Evolutionary conservation across 2,797 vertebrate species (phyloP).

Genomic region (Taenioides sp.): DNA sequence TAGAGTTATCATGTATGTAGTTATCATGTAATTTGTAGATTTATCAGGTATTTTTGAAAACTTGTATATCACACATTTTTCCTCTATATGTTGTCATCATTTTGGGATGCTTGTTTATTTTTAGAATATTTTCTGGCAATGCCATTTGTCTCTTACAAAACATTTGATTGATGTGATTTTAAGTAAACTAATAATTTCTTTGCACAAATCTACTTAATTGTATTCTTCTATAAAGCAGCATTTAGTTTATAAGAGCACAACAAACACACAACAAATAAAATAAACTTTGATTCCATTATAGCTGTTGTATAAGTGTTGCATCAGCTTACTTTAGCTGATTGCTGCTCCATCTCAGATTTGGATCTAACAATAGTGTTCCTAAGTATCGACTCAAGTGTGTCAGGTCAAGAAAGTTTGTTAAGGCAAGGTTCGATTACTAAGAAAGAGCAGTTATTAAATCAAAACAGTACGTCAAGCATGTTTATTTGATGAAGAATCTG

Average conservation of each 20-base stretch:
- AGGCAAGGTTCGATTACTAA: not conserved
- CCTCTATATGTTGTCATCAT: not conserved
- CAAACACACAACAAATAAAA: not conserved
- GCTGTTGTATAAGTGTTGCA: conserved; percentile 5
- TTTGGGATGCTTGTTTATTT: not conserved
- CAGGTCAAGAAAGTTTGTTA: not conserved
- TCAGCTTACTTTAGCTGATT: conserved; percentile 8
- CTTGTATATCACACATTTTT: not conserved
- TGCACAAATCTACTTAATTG: not conserved
- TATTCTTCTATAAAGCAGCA: not conserved
- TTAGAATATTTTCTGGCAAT: not conserved
- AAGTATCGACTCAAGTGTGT: not conserved
- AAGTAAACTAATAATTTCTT: not conserved
- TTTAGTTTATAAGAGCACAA: not conserved
- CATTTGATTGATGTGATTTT: not conserved
- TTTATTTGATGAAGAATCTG: not conserved
- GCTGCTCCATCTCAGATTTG: not conserved
- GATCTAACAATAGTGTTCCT: not conserved
- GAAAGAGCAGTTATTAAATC: not conserved
- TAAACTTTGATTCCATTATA: not conserved
- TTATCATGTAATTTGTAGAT: not conserved
- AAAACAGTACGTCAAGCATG: not conserved
- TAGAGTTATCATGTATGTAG: not conserved
- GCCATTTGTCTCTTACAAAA: not conserved
- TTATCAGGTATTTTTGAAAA: not conserved